Conservation (phyloP, 1,140 invertebrate genomes). For the Drosophila asahinai region DNA sequence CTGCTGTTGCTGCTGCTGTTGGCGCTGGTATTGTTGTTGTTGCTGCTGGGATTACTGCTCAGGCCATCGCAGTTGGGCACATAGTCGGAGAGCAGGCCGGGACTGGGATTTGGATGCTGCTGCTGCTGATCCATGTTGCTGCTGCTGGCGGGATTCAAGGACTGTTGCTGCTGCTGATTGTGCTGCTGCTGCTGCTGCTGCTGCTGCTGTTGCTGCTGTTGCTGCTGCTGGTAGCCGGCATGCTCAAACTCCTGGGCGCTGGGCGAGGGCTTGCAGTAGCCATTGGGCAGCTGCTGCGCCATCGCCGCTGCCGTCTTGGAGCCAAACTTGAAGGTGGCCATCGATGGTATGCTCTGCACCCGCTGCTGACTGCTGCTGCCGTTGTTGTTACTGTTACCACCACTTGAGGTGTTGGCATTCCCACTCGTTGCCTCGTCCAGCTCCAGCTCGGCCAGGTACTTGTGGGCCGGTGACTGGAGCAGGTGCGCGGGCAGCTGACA, state of each 20-base stretch:
- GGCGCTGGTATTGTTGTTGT: conserved; percentile 14
- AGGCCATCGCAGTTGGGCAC: conserved; percentile 71
- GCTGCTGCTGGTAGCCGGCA: conserved; percentile 71
- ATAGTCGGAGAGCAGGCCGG: conserved; percentile 59
- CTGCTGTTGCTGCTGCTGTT: conserved; percentile 23
- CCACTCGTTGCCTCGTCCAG: conserved; percentile 39
- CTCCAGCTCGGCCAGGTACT: conserved; percentile 73
- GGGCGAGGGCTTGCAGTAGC: conserved; percentile 82
- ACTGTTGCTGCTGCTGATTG: conserved; percentile 38
- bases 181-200: conserved; percentile 10
- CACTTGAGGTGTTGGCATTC: no score
- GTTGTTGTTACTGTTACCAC: conserved; percentile 24
- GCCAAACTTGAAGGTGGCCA: conserved; percentile 82
- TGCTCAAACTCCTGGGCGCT: conserved; percentile 77
- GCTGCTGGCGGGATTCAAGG: conserved; percentile 58
- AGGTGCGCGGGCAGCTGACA: conserved; percentile 70
- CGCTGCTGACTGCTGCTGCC: conserved; percentile 42
- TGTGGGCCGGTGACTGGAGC: conserved; percentile 74
- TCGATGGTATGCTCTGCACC: conserved; percentile 79
- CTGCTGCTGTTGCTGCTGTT: conserved; percentile 19
- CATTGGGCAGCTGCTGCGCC: conserved; percentile 71
- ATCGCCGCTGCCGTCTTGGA: conserved; percentile 65
- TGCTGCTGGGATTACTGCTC: conserved; percentile 21
- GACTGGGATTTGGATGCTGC: conserved; percentile 34
- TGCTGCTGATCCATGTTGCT: conserved; percentile 51